Evolutionary conservation across 2,888 invertebrate species (phyloP), one percentile per base, ranked within the genome.

Genomic region (Acrobasis consociella): DNA sequence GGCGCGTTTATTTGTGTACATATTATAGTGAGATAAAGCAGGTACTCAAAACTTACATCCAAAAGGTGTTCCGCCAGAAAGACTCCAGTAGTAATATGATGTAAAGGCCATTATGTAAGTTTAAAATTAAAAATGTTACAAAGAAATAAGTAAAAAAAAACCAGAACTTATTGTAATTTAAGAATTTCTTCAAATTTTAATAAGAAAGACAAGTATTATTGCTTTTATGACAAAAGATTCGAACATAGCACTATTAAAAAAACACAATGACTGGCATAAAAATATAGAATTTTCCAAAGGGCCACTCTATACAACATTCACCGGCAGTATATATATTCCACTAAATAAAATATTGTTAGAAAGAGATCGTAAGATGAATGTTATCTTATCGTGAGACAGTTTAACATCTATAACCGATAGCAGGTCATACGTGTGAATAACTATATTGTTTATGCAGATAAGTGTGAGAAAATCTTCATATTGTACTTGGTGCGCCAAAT

Each of bases 321-420:
- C 7, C 31, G n/a, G 46, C 13, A 31, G n/a, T n/a, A 1, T 7
- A 31, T 37, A 42, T 42, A 56, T 22, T 56, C 42, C 9, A 56
- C 56, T 46, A 17, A 46, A 56, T 16, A 42, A 42, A 56, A 56
- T 13, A 46, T 15, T 42, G 15, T 42, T 10, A 42, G 42, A 56
- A 17, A 55, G 39, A 15, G 16, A 55, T 39, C 13, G 16, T 42
- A 42, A 58, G 62, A 58, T 51, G 15, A 42, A 58, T 9, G 17
- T 16, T 58, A 62, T 62, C 62, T 62, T 58, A 64, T 59, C 58
- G 37, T 46, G 3, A 46, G 46, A 46, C 46, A 46, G 46, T 46
- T 46, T 46, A 46, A 46, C 2, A 56, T 56, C 17, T 49, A 62
- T 62, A 56, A 62, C 59, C 49, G 64, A 64, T 62, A 64, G 46